A percentile compares a stretch with the other conserved stretches of the same genome.
phyloP scores from a whole-genome alignment of 1,140 invertebrate genomes.

The Macrocentrus cingulum region DNA sequence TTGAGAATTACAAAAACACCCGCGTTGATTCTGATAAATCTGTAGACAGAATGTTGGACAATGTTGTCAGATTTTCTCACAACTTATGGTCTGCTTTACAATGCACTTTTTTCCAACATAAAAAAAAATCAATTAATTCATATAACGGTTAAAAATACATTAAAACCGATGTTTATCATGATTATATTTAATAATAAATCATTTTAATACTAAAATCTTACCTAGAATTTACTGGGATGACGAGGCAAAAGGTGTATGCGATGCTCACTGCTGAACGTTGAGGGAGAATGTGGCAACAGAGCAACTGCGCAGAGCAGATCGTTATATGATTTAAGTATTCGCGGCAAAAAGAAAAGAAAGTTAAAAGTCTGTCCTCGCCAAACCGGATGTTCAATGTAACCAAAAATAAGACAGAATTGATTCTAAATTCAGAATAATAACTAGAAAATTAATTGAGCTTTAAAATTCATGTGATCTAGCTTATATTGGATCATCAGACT shows the following conservation, averaged over 20 bases:
- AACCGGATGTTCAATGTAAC: slow-evolving; percentile 18
- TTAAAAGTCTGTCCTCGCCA: slow-evolving; percentile 21
- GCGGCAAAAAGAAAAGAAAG: slow-evolving; percentile 39
- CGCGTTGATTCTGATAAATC: slow-evolving; percentile 34
- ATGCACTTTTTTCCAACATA: neutral
- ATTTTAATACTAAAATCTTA: too few relatives aligned
- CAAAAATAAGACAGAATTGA: neutral
- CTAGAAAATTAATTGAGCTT: neutral
- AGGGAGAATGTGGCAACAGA: slow-evolving; percentile 25
- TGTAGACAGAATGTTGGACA: slow-evolving; percentile 19
- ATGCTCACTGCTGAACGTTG: neutral
- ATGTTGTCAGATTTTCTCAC: slow-evolving; percentile 33
- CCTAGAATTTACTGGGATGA: too few relatives aligned
- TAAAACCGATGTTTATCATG: too few relatives aligned
- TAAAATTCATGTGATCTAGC: slow-evolving; percentile 22
- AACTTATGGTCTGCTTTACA: neutral
- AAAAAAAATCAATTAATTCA: too few relatives aligned
- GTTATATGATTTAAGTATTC: slow-evolving; percentile 36
- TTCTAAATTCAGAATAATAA: slow-evolving; percentile 1
- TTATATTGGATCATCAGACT: slow-evolving; percentile 3
- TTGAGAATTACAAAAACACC: slow-evolving; percentile 47
- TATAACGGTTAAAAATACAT: too few relatives aligned
- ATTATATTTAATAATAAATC: too few relatives aligned
- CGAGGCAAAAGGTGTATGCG: too few relatives aligned
- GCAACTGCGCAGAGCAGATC: slow-evolving; percentile 33